Evolutionary conservation across 2,113 vertebrate genomes (phyloP), one percentile per base, ranked within the genome.

Genomic region (Cranoglanis bouderius): DNA sequence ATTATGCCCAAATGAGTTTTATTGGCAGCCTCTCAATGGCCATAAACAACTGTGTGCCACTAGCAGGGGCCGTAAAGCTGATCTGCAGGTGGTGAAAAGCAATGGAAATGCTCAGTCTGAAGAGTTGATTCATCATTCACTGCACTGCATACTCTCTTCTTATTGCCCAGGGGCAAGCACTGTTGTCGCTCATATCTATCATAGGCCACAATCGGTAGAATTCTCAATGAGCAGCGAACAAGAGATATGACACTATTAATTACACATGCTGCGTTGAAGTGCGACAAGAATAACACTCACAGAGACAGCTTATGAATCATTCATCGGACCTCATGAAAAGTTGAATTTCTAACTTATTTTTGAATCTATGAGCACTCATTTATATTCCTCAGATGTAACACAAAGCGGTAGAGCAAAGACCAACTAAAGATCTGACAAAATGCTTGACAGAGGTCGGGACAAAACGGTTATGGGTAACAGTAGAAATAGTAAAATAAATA

Each of bases 241-340:
- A 88, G 57, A 92, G 88, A 92, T 38, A 85, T 90, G 80, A 72
- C 35, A 82, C 24, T 29, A 61, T 85, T 90, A 92, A 91, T 92
- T 90, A 89, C 85, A 91, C 88, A 53, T 78, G 85, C 70, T 86
- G 88, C 86, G 78, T 85, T 90, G 57, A 89, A 92, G 89, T 92
- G 77, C 85, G 93, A 91, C 82, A 88, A 80, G 29, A 90, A 83
- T 87, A 63, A 90, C 82, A 90, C 89, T 90, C 90, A 35, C 88
- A 90, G 86, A 29, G 67, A 63, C 46, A n/a, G 53, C 88, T 91
- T 74, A 93, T 93, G 88, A 95, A 93, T 94, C 85, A 92, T 93
- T 94, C 85, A 94, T 90, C 16, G 12, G 8, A 61, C 3, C 90
- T 91, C 87, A 91, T 92, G 55, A 92, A 75, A 92, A 92, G 86